These are phyloP conservation scores for Buphagus erythrorhynchus DNA, from an alignment of 2,797 vertebrate genomes.

Conservation along the genomic window DNA sequence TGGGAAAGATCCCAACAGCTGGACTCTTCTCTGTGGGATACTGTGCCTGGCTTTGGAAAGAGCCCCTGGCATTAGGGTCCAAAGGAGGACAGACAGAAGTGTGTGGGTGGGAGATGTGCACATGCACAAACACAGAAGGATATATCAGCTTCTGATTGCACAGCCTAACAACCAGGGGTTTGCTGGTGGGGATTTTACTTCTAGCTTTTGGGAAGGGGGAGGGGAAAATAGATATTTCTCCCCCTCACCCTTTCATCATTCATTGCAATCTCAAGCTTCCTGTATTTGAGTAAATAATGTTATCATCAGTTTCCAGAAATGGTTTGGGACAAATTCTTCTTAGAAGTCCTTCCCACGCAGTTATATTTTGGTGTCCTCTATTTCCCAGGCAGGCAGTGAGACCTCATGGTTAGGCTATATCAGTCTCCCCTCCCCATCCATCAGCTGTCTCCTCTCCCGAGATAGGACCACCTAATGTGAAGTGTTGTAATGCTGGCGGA, in stretches of 20 bases:
- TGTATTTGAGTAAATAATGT: slow-evolving; percentile 72
- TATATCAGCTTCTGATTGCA: neutral
- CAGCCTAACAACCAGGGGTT: neutral
- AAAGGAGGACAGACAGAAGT: neutral
- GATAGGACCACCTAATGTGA: neutral
- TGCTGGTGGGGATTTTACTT: neutral
- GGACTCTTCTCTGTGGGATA: neutral
- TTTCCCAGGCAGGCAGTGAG: slow-evolving; percentile 63
- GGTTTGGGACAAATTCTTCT: slow-evolving; percentile 69
- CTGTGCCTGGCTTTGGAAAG: slow-evolving; percentile 26
- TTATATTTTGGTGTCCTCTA: slow-evolving; percentile 58
- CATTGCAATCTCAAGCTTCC: slow-evolving; percentile 60
- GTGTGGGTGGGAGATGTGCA: neutral
- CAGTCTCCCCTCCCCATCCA: slow-evolving; percentile 3
- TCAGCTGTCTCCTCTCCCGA: neutral
- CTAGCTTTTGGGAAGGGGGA: neutral
- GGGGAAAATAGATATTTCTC: neutral
- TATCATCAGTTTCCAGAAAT: slow-evolving; percentile 76
- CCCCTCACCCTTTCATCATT: slow-evolving; percentile 23
- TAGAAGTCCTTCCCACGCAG: slow-evolving; percentile 72
- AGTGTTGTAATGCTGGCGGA: neutral
- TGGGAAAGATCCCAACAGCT: slow-evolving; percentile 48
- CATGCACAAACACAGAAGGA: neutral
- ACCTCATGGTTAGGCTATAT: slow-evolving; percentile 20
- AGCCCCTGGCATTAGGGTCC: neutral